Evolutionary conservation across 2,797 vertebrate genomes (phyloP).

Genomic region (Merluccius polli): DNA sequence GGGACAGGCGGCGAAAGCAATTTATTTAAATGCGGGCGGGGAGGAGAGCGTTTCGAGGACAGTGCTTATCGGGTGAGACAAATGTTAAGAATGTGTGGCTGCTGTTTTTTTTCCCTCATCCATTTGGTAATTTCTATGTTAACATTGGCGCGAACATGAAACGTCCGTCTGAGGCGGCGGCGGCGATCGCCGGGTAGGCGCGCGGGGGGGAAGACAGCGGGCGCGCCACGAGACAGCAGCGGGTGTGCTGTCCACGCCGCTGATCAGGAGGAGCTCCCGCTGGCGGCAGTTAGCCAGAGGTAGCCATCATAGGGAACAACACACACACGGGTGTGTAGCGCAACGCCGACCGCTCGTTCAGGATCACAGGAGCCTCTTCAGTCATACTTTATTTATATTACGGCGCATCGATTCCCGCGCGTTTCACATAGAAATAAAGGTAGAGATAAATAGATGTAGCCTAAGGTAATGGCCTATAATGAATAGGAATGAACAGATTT

Average conservation of each 20-base stretch:
- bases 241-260: too few relatives aligned
- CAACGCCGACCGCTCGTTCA: background rate
- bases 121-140: background rate
- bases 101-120: background rate
- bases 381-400: background rate
- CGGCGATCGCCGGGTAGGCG: background rate
- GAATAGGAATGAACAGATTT: too few relatives aligned
- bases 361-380: background rate
- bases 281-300: too few relatives aligned
- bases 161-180: background rate
- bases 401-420: too few relatives aligned
- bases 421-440: background rate
- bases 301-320: background rate
- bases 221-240: too few relatives aligned
- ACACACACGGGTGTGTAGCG: too few relatives aligned
- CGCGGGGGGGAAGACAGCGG: background rate
- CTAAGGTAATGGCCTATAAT: too few relatives aligned
- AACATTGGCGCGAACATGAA: background rate
- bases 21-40: conserved; percentile 9
- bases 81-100: background rate
- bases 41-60: background rate
- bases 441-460: background rate
- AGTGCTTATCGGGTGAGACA: background rate
- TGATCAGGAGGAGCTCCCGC: background rate
- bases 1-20: conserved; percentile 16